Base-by-base conservation (phyloP, 2,113 vertebrate genomes). In the Oryzias woworae region DNA sequence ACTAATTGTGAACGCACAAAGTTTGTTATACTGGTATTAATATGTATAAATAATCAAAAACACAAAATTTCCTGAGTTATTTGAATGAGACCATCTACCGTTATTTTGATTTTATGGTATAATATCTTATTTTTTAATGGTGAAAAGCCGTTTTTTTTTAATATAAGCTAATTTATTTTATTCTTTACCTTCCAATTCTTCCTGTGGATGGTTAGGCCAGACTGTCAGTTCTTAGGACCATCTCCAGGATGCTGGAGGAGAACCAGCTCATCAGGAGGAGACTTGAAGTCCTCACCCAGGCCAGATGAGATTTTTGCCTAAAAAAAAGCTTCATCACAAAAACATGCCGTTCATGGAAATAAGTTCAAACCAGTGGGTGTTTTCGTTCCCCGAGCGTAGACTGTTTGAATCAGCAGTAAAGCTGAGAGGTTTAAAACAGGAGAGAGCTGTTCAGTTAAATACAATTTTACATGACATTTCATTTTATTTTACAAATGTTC, bases 161-260 rank as follows among this genome's bases (percentile, higher is more conserved):
- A 31, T 4, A 16, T 44, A 1, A 20, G 28, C 1, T 26, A 58
- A 26, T 12, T 22, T 49, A 5, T 42, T 17, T 1, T 15, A 2
- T 66, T 26, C 56, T 26, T 75, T 24, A 15, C 44, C 48, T 4
- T 16, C 26, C 31, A 3, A 47, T 44, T 64, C 4, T 41, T 53
- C 51, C 58, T 3, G 28, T 48, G 48, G 50, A 14, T 53, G 28
- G 23, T 43, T 58, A 96, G 94, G 71, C 59, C 73, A 85, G 81
- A 77, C 81, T 79, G 16, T 77, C 72, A 5, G 95, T 96, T 24
- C 78, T 88, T 62, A 92, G 89, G 87, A 90, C 93, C 49, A 96
- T 96, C 81, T 92, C 90, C 66, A 94, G 80, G 88, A 94, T 96
- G 94, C 69, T 94, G 60, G 82, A 93, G 73, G 95, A 97, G 91